These are phyloP conservation scores for Anthonomus grandis DNA, from an alignment of 1,140 invertebrate species.

Conservation along the genomic window DNA sequence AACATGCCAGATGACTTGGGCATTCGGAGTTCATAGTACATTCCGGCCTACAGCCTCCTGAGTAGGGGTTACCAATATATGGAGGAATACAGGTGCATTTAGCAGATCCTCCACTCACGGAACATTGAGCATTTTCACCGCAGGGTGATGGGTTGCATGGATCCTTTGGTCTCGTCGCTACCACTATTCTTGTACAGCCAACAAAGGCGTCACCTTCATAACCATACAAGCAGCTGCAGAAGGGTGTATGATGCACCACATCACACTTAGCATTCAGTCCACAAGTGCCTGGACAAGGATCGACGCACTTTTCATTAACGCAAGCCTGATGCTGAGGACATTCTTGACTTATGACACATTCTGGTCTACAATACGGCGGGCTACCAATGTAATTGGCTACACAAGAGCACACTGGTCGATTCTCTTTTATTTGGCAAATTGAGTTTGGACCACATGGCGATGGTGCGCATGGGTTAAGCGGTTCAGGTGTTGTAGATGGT, in stretches of 20 bases:
- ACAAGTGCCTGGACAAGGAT: slow-evolving; percentile 73
- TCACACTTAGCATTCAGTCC: slow-evolving; percentile 76
- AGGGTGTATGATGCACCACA: slow-evolving; percentile 76
- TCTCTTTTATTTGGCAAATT: slow-evolving; percentile 75
- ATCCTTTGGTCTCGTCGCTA: slow-evolving; percentile 45
- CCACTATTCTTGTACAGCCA: slow-evolving; percentile 60
- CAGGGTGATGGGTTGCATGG: slow-evolving; percentile 80
- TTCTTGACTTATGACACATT: slow-evolving; percentile 73
- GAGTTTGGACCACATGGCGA: slow-evolving; percentile 84
- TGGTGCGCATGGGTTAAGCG: slow-evolving; percentile 68
- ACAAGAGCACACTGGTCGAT: slow-evolving; percentile 75
- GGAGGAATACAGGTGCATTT: slow-evolving; percentile 80
- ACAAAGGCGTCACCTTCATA: slow-evolving; percentile 77
- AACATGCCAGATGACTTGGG: slow-evolving; percentile 71
- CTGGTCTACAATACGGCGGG: slow-evolving; percentile 69
- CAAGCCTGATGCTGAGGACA: slow-evolving; percentile 73
- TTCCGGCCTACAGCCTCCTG: slow-evolving; percentile 73
- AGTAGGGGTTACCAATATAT: slow-evolving; percentile 78
- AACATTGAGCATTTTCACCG: slow-evolving; percentile 75
- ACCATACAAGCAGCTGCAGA: slow-evolving; percentile 72
- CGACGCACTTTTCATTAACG: slow-evolving; percentile 73
- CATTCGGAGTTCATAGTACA: slow-evolving; percentile 79
- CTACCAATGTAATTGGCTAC: slow-evolving; percentile 69
- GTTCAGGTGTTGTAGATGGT: slow-evolving; percentile 44
- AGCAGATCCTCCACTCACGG: slow-evolving; percentile 62